A percentile compares a stretch with the other conserved stretches of the same genome.
Evolutionary conservation across 2,888 invertebrate genomes (phyloP).

Genomic region (Drosophila phalerata): DNA sequence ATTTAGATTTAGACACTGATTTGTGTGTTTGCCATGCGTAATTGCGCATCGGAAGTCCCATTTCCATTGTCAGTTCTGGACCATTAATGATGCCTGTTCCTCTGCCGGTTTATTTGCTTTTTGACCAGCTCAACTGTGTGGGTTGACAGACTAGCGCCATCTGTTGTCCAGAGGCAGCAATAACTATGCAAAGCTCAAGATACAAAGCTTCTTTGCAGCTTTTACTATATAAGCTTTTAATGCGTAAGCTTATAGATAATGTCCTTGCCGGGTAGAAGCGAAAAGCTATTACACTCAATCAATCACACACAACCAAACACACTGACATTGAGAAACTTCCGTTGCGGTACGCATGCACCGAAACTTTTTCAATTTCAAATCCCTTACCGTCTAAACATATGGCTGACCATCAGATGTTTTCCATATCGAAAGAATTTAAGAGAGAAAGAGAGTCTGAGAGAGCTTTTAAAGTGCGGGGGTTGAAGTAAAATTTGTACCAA

Average conservation of each 20-base stretch:
- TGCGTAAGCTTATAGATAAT: conserved; percentile 29
- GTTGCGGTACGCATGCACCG: conserved; percentile 68
- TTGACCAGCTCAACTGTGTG: not conserved
- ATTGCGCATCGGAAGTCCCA: conserved; percentile 73
- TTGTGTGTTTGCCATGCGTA: conserved; percentile 74
- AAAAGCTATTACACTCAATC: conserved; percentile 15
- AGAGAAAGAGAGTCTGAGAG: not conserved
- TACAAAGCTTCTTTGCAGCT: conserved; percentile 16
- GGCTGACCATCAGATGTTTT: conserved; percentile 67
- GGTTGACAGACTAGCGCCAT: conserved; percentile 47
- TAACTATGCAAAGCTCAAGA: not conserved
- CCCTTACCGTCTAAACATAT: conserved; percentile 58
- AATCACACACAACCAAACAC: conserved; percentile 1
- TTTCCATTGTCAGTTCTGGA: conserved; percentile 14
- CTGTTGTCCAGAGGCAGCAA: conserved; percentile 7
- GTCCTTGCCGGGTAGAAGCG: conserved; percentile 46
- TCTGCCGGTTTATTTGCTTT: conserved; percentile 34
- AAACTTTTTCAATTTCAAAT: conserved; percentile 33
- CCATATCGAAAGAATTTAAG: not conserved
- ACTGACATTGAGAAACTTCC: conserved; percentile 68
- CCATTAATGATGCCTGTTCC: conserved; percentile 62
- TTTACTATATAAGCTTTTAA: conserved; percentile 28
- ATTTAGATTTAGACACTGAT: conserved; percentile 61
- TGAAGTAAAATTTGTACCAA: not conserved
- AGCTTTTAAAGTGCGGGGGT: not conserved